Evolutionary conservation across 2,888 invertebrate species (phyloP), one percentile per base, ranked within the genome.

Genomic region (Apeira syringaria): DNA sequence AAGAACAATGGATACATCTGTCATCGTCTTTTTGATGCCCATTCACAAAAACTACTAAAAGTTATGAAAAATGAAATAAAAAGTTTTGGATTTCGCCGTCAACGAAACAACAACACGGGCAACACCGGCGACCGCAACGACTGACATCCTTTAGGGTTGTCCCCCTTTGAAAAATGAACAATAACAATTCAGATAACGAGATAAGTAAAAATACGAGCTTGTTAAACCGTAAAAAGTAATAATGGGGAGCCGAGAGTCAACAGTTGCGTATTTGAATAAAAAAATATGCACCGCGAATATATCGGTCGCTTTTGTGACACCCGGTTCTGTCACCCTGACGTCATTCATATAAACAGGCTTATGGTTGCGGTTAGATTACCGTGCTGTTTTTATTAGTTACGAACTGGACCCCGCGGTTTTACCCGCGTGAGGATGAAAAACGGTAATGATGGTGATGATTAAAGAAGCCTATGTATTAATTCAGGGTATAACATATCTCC

Each of bases 221-320:
- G 88, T 88, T 88, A 88, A 87, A 86, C 83, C 87, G 88, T 88
- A 86, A 89, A 88, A 86, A 82, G 85, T 83, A 84, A 86, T 87
- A 87, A 82, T 84, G 68, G 85, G 84, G 81, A 68, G 73, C 62
- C 59, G 65, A 79, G 78, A 88, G 87, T 88, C 89, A 88, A 89
- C 89, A 89, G 79, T 73, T 69, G 73, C 72, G 68, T 64, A 28
- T 44, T 44, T 64, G 68, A 68, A 48, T 61, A 60, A 52, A 66
- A n/a, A 68, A 74, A 74, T 76, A 82, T 82, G 74, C 79, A 78
- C 77, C 51, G 76, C 72, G 65, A 64, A 66, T 67, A 65, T 67
- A 66, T 42, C 24, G 39, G 45, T 43, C 15, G 44, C 10, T 20
- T 34, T 40, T 40, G 39, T 46, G 35, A 18, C 27, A 13, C 35